Conservation (phyloP, 2,888 invertebrate species). For the Chrysolina oricalcia region DNA sequence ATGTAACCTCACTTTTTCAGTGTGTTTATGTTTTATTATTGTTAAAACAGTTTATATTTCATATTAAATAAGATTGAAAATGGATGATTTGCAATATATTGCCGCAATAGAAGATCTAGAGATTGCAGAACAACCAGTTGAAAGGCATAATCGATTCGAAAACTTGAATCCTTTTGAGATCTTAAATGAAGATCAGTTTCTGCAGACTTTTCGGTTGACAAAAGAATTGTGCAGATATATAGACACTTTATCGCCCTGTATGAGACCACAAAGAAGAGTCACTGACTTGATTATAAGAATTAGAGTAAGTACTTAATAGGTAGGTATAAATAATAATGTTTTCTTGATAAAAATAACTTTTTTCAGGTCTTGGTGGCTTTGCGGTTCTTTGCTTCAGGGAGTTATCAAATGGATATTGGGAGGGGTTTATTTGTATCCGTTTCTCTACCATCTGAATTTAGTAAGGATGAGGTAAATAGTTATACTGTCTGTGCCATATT, state of each 20-base stretch:
- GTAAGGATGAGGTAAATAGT: not conserved
- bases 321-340: not conserved
- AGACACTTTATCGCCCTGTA: conserved; percentile 18
- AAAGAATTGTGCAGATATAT: conserved; percentile 21
- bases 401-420: not conserved
- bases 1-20: too few relatives aligned
- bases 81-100: conserved; percentile 21
- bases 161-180: conserved; percentile 19
- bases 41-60: too few relatives aligned
- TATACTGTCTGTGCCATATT: not conserved
- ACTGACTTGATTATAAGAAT: conserved; percentile 21
- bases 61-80: too few relatives aligned
- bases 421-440: not conserved
- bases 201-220: conserved; percentile 23
- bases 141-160: not conserved
- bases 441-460: not conserved
- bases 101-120: conserved; percentile 26
- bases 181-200: conserved; percentile 23
- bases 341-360: not conserved
- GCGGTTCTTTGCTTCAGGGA: too few relatives aligned
- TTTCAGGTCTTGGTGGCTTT: too few relatives aligned
- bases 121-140: conserved; percentile 23
- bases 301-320: conserved; percentile 13
- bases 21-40: too few relatives aligned
- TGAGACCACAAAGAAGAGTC: conserved; percentile 28